Conservation (phyloP, 2,797 vertebrate genomes). For the Tenualosa thibaudeaui region DNA sequence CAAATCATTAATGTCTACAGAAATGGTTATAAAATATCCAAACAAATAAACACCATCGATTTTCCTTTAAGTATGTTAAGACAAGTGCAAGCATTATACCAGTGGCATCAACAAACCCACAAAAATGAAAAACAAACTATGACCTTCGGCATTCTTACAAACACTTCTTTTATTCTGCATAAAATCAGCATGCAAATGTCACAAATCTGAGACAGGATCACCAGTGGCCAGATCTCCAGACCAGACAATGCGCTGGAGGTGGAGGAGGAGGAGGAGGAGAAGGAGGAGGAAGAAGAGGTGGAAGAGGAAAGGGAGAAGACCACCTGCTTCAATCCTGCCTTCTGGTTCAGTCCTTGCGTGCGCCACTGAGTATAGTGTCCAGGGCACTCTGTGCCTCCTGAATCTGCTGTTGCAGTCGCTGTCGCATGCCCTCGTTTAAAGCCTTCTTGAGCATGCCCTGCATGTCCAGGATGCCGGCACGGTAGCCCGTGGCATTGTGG, state of each 20-base stretch:
- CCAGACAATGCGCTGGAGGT: background rate
- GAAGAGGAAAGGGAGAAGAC: too few species aligned
- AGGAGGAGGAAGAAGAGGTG: background rate
- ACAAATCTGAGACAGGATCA: constrained; percentile 24
- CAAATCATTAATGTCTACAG: background rate
- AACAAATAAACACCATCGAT: background rate
- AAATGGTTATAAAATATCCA: background rate
- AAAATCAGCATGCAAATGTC: constrained; percentile 64
- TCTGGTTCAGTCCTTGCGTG: constrained; percentile 58
- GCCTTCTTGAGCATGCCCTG: constrained; percentile 83
- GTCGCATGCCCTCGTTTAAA: constrained; percentile 79
- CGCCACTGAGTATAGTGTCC: constrained; percentile 72
- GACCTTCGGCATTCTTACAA: constrained; percentile 57
- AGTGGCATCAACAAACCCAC: background rate
- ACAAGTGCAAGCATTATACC: background rate
- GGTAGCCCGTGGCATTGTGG: constrained; percentile 87
- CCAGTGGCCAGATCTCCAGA: background rate
- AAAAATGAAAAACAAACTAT: constrained; percentile 11
- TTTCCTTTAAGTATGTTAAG: background rate
- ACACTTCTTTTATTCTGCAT: constrained; percentile 59
- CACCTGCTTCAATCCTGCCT: background rate
- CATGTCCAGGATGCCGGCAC: constrained; percentile 86
- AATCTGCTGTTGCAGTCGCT: constrained; percentile 89
- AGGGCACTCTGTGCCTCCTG: constrained; percentile 78
- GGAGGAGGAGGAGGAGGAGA: background rate